A percentile compares a stretch with the other conserved stretches of the same genome.
Evolutionary conservation across 2,797 vertebrate genomes (phyloP).

Genomic region (Amblyraja radiata): DNA sequence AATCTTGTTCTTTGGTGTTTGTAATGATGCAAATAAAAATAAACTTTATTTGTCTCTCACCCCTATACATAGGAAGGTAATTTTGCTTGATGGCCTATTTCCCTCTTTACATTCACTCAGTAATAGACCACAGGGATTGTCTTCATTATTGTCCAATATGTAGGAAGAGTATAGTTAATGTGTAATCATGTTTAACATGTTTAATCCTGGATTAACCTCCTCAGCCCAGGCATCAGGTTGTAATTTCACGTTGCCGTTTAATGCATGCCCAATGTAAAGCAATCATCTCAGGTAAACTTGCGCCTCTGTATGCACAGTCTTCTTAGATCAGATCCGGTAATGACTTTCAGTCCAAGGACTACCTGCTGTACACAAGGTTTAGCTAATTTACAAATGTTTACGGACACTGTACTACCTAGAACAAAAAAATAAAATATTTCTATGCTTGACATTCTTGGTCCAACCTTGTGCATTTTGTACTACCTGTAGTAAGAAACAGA

Average conservation of each 20-base stretch:
- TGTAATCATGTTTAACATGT: background rate
- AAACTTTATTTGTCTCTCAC: background rate
- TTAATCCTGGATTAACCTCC: background rate
- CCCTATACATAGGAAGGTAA: no score
- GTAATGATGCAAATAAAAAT: background rate
- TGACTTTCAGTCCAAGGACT: background rate
- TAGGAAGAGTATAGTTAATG: background rate
- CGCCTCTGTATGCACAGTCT: constrained; percentile 42
- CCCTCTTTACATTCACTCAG: background rate
- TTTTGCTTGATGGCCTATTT: background rate
- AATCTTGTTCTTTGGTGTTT: background rate
- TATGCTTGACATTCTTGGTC: background rate
- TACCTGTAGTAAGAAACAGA: no score
- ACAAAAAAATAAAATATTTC: constrained; percentile 22
- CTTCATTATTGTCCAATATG: background rate
- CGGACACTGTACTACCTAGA: background rate
- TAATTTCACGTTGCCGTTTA: constrained; percentile 48
- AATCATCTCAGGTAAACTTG: constrained; percentile 66
- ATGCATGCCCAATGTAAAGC: constrained; percentile 55
- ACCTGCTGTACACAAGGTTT: background rate
- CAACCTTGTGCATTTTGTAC: no score
- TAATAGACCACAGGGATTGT: background rate
- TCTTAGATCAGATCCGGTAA: background rate
- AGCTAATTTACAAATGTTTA: background rate
- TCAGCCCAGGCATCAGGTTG: background rate